A percentile compares a stretch with the other conserved stretches of the same genome.
These are phyloP conservation scores for Chrysolina americana DNA, from an alignment of 2,888 invertebrate species.

Conservation along the genomic window DNA sequence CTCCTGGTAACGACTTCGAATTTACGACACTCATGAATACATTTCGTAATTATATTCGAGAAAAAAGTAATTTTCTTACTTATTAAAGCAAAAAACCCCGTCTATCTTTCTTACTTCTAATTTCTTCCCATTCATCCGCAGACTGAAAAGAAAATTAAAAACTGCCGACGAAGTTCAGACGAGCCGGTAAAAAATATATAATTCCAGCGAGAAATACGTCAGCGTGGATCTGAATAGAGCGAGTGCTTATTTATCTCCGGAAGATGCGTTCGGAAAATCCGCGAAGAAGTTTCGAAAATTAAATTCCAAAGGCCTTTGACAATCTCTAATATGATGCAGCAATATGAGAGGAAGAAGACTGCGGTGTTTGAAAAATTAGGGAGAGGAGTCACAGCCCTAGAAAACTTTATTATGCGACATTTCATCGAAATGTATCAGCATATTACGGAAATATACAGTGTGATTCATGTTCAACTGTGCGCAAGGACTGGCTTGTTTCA, in stretches of 20 bases:
- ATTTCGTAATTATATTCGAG: not conserved
- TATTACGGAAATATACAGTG: no score
- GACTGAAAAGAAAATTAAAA: constrained; percentile 47
- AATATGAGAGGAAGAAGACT: constrained; percentile 1
- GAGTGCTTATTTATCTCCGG: constrained; percentile 45
- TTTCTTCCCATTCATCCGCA: constrained; percentile 33
- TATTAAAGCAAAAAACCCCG: constrained; percentile 35
- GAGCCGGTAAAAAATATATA: constrained; percentile 41
- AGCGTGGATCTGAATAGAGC: constrained; percentile 39
- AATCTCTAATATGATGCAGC: constrained; percentile 31
- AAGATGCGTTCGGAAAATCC: constrained; percentile 40
- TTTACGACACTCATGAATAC: not conserved
- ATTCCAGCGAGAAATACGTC: constrained; percentile 43
- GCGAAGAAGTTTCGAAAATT: constrained; percentile 42
- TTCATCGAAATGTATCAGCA: no score
- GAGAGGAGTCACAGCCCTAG: no score
- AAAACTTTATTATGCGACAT: no score
- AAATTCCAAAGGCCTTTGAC: constrained; percentile 45
- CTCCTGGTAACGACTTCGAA: not conserved
- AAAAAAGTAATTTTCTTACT: constrained; percentile 34
- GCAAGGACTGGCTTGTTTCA: no score
- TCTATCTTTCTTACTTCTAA: constrained; percentile 33
- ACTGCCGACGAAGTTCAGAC: constrained; percentile 39
- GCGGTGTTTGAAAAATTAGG: not conserved
- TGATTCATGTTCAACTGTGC: no score